Evolutionary conservation across 2,888 invertebrate species (phyloP).

Genomic region (Caenorhabditis zanzibari): DNA sequence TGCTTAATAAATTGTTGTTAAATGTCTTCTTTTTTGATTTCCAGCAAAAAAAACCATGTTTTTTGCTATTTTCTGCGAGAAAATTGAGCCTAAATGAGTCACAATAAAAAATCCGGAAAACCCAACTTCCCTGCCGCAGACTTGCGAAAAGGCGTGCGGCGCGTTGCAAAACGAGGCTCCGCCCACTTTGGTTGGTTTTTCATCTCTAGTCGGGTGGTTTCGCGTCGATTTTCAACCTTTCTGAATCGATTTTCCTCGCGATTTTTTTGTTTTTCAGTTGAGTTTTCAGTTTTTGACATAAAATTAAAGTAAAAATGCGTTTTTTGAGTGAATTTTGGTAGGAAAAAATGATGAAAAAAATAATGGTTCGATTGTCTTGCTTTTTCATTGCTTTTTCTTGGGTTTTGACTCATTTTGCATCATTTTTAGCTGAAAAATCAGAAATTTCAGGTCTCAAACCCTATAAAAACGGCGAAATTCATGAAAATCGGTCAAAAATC

Average conservation of each 20-base stretch:
- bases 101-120: neutral
- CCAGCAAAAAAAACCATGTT: neutral
- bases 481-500: neutral
- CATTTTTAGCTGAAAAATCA: neutral
- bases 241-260: conserved; percentile 40
- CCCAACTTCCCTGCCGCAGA: conserved; percentile 9
- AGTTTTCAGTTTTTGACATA: neutral
- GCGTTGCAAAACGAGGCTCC: conserved; percentile 36
- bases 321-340: neutral
- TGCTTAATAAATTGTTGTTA: neutral
- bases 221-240: conserved; percentile 62
- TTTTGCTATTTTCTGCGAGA: neutral
- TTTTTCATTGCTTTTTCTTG: too few relatives aligned
- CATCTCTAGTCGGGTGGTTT: conserved; percentile 51
- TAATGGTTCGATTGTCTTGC: neutral
- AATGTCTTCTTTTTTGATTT: neutral
- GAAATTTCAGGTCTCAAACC: neutral
- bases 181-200: conserved; percentile 63
- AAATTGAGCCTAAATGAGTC: neutral
- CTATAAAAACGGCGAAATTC: neutral
- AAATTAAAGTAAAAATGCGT: neutral
- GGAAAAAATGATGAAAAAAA: neutral
- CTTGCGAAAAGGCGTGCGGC: conserved; percentile 28
- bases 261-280: neutral
- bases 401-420: neutral